Base-by-base conservation (phyloP, 2,113 vertebrate species). In the Archilochus colubris region DNA sequence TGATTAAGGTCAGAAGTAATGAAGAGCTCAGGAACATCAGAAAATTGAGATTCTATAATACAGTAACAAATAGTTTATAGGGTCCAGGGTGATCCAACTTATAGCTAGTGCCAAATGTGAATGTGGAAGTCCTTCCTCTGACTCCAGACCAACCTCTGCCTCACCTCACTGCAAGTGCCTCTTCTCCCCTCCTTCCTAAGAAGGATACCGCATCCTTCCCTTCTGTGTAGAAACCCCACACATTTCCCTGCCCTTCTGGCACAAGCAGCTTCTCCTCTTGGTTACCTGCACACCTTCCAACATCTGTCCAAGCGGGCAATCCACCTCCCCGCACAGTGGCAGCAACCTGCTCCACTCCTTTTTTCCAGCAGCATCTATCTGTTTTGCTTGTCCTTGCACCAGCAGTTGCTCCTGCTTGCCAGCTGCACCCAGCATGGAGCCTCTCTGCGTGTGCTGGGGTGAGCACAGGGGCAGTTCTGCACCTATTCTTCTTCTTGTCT, bases 161-260 rank as follows among this genome's bases (percentile, higher is more conserved):
- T 30, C 43, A 8, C 23, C 7, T 82, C 28, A 7, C 7, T 43
- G 23, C 22, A 72, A 27, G 27, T 2, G 4, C 17, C 38, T 82
- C 12, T 62, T 31, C 27, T 59, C 2, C 11, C 12, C 12, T 55
- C 7, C 14, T 8, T 72, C 63, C 70, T 57, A 67, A 43, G n/a
- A 48, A 15, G 57, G 53, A 28, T 23, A 6, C 10, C 27, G 12
- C 13, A 53, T 72, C 33, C 12, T 86, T 48, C 12, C 58, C 6
- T 17, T 1, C 0, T 7, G 17, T 10, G 7, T 6, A 61, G 70
- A 43, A 79, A 24, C 53, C 53, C 20, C 24, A 53, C 28, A 63
- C 28, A 55, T 7, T 38, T 19, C 5, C 36, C 48, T 75, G 31
- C 6, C 25, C 4, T 0, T 0, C 1, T 21, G 36, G 20, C 81